Evolutionary conservation across 1,140 invertebrate species (phyloP).

Genomic region (Drosophila prosaltans): DNA sequence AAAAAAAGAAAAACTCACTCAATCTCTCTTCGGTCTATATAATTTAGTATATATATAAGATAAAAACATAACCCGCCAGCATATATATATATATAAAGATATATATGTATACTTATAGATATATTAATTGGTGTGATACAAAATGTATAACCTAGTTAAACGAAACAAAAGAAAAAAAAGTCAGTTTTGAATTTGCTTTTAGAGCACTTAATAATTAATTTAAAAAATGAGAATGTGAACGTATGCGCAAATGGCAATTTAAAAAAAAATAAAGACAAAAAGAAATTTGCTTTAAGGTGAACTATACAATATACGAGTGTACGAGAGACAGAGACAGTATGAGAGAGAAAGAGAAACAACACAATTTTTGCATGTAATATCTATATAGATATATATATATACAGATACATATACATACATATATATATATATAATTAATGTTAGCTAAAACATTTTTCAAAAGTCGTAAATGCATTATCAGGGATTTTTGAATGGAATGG

Average conservation of each 20-base stretch:
- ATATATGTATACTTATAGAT: not conserved
- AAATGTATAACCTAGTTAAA: conserved; percentile 65
- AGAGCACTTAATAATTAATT: conserved; percentile 35
- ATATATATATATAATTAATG: conserved; percentile 27
- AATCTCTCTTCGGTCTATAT: conserved; percentile 29
- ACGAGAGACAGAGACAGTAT: not conserved
- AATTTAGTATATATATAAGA: conserved; percentile 42
- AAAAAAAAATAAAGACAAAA: conserved; percentile 17
- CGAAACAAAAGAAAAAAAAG: conserved; percentile 36
- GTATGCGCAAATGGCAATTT: conserved; percentile 35
- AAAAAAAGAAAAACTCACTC: not conserved
- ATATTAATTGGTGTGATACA: conserved; percentile 78
- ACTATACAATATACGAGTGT: conserved; percentile 32
- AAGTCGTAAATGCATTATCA: conserved; percentile 62
- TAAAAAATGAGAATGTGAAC: not conserved
- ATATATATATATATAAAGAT: conserved; percentile 32
- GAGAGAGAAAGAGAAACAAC: not conserved
- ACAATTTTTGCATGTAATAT: conserved; percentile 17
- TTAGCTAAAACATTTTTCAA: conserved; percentile 22
- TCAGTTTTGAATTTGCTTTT: conserved; percentile 65
- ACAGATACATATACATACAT: conserved; percentile 11
- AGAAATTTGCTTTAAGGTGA: conserved; percentile 37
- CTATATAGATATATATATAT: conserved; percentile 19
- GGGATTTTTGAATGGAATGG: conserved; percentile 62
- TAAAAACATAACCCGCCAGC: conserved; percentile 68